phyloP scores from a whole-genome alignment of 2,888 invertebrate species.

The Dynastes tityus region DNA sequence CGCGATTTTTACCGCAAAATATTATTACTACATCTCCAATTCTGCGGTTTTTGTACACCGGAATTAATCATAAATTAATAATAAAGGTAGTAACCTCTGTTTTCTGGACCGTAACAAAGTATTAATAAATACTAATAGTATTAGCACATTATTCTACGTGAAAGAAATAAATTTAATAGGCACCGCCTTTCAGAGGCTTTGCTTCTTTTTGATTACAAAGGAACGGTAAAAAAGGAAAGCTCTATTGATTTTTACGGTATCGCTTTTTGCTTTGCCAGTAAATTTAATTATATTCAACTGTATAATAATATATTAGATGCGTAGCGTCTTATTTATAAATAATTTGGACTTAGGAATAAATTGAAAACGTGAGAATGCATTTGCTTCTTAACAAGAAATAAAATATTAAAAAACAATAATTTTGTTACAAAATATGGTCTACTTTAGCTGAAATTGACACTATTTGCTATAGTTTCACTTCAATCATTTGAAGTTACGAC shows the following conservation, averaged over 20 bases:
- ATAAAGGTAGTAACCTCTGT: slow-evolving; percentile 2
- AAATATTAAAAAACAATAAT: no score
- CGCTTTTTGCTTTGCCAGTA: not conserved
- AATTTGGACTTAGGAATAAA: no score
- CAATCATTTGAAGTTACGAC: no score
- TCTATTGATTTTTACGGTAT: slow-evolving; percentile 35
- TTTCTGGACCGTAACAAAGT: slow-evolving; percentile 24
- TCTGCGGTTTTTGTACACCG: not conserved
- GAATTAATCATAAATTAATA: slow-evolving; percentile 36
- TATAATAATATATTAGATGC: not conserved
- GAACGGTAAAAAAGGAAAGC: slow-evolving; percentile 3
- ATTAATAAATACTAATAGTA: slow-evolving; percentile 27
- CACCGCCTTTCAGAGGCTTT: slow-evolving; percentile 1
- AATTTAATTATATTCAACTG: slow-evolving; percentile 19
- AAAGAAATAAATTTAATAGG: slow-evolving; percentile 28
- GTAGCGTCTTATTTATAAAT: not conserved
- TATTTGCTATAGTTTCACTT: no score
- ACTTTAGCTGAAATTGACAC: no score
- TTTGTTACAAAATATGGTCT: no score
- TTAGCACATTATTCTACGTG: slow-evolving; percentile 14
- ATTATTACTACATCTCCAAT: not conserved
- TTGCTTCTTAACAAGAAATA: no score
- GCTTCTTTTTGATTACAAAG: not conserved
- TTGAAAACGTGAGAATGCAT: no score
- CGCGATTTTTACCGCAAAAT: not conserved